Percentiles rank a stretch among this genome's conserved stretches.
Conservation (phyloP, 2,113 vertebrate genomes). For the Leucoraja erinaceus region DNA sequence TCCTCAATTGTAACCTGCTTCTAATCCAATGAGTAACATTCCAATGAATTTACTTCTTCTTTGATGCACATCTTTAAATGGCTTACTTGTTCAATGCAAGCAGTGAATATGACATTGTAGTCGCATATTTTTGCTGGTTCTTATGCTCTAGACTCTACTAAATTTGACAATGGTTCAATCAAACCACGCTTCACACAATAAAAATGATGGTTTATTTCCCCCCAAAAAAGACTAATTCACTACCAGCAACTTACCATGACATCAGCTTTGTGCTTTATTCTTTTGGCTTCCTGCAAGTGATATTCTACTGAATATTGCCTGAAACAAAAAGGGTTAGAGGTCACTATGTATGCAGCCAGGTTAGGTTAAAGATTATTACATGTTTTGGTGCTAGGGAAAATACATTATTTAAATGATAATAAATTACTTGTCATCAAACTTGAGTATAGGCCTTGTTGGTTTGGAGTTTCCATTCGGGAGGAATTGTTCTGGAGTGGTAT, state of each 20-base stretch:
- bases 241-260: constrained; percentile 63
- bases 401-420: background rate
- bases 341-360: background rate
- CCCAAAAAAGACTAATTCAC: background rate
- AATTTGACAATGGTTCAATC: background rate
- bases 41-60: background rate
- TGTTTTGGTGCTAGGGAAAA: constrained; percentile 7
- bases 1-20: background rate
- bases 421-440: constrained; percentile 64
- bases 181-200: background rate
- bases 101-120: background rate
- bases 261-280: constrained; percentile 89
- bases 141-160: background rate
- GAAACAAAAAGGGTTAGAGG: background rate
- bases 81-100: background rate
- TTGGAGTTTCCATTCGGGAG: constrained; percentile 58
- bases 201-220: background rate
- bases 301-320: constrained; percentile 72
- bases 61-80: background rate
- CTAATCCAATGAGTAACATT: background rate
- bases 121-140: no score
- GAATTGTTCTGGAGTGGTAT: constrained; percentile 57
- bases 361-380: background rate
- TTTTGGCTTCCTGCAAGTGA: constrained; percentile 85
- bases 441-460: constrained; percentile 61